Evolutionary conservation across 2,797 vertebrate genomes (phyloP), one percentile per base, ranked within the genome.

Genomic region (Cetoscarus ocellatus): DNA sequence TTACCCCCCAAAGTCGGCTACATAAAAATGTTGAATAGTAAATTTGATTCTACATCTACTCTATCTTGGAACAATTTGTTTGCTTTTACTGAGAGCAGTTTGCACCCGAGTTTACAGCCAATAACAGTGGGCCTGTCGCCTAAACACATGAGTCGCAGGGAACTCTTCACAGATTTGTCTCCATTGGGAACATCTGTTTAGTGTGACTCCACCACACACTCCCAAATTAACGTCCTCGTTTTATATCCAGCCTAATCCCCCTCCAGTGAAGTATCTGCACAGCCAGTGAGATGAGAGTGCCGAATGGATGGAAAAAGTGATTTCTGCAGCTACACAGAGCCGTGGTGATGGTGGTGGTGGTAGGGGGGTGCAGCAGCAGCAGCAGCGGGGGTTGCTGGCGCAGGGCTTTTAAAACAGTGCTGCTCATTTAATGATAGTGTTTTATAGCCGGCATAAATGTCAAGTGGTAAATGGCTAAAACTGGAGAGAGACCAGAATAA

Each of bases 401-500:
- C 51, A 34, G 42, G 44, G 67, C 74, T 82, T 88, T 84, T 83
- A 73, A 81, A 79, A 49, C 82, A 79, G 44, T 4, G 1, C 70
- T 47, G 63, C 56, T 83, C 47, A 17, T 80, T 86, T 86, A 88
- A 89, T 82, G 75, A 84, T 78, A 79, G 71, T 61, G 73, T 89
- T 89, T 86, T 76, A 88, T 71, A 65, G 76, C 65, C n/a, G 18
- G 62, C 43, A 48, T 77, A 84, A 89, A 87, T 84, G 79, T 86
- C 73, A 69, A 81, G 84, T 80, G 80, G 78, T 78, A 76, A 85
- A 85, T 58, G 69, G 75, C 40, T 75, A 70, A 78, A 86, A 76
- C 40, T 75, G 79, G 78, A 85, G 57, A 58, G 60, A 72, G 70
- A 87, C 54, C 64, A 80, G 61, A 70, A 80, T 69, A 56, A 84